Conservation (phyloP, 1,140 invertebrate species). For the Heliothis virescens region DNA sequence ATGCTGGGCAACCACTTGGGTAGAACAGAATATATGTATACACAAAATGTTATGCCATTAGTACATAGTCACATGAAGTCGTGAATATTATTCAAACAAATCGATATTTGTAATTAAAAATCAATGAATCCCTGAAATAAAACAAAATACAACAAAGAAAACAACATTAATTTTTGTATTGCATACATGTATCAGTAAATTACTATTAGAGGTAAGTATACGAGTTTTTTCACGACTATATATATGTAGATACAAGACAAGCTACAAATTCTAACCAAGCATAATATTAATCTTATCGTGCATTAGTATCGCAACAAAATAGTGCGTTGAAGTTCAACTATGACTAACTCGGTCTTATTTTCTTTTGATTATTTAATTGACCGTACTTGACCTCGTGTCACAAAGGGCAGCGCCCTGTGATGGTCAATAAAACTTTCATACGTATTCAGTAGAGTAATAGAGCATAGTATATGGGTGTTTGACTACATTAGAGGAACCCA, state of each 20-base stretch:
- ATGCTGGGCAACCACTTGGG: constrained; percentile 93
- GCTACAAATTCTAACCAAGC: not conserved
- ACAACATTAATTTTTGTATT: too few species aligned
- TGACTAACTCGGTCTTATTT: constrained; percentile 4
- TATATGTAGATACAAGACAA: not conserved
- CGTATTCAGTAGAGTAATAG: constrained; percentile 12
- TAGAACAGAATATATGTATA: constrained; percentile 11
- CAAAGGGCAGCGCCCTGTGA: constrained; percentile 68
- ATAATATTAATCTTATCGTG: too few species aligned
- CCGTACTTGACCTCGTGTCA: constrained; percentile 65
- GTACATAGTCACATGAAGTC: not conserved
- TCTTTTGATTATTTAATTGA: constrained; percentile 77
- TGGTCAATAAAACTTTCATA: constrained; percentile 51
- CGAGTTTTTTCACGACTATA: not conserved
- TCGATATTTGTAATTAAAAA: not conserved
- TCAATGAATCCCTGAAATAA: not conserved
- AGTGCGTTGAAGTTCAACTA: not conserved
- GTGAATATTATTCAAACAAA: constrained; percentile 9
- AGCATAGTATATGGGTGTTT: not conserved
- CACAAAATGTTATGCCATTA: not conserved
- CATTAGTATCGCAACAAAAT: constrained; percentile 4
- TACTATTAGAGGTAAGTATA: not conserved
- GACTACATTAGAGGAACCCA: not conserved
- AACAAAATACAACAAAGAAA: not conserved
- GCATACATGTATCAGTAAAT: not conserved